Conservation (phyloP, 1,140 invertebrate genomes). For the Bombyx mandarina region DNA sequence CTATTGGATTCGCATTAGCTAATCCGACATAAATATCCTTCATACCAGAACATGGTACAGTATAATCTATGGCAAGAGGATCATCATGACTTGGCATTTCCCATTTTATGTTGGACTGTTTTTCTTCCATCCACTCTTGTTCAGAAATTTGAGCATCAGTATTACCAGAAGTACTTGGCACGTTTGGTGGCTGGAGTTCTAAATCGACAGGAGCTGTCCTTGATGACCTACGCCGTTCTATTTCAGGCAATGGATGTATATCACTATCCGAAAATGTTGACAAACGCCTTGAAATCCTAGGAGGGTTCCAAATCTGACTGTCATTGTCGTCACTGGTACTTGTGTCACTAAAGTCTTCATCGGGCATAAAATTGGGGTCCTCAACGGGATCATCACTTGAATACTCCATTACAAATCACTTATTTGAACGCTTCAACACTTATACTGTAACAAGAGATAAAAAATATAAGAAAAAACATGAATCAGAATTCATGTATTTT, state of each 20-base stretch:
- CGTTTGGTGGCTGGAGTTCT: slow-evolving; percentile 3
- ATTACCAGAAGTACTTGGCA: slow-evolving; percentile 6
- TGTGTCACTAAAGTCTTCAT: slow-evolving; percentile 7
- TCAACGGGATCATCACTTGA: neutral
- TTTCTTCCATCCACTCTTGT: slow-evolving; percentile 4
- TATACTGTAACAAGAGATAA: neutral
- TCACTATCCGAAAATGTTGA: slow-evolving; percentile 7
- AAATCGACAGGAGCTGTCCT: neutral
- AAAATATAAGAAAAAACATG: slow-evolving; percentile 2
- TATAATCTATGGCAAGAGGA: no score
- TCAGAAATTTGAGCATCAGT: slow-evolving; percentile 9
- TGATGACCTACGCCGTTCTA: slow-evolving; percentile 2
- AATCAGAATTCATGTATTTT: slow-evolving; percentile 4
- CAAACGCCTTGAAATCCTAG: slow-evolving; percentile 6
- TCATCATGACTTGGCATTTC: no score
- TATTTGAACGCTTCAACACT: slow-evolving; percentile 3
- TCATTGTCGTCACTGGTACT: slow-evolving; percentile 6
- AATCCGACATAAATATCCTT: no score
- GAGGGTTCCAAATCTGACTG: slow-evolving; percentile 5
- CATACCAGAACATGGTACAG: no score
- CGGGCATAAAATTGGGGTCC: slow-evolving; percentile 4
- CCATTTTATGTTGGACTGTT: no score
- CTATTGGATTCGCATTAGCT: slow-evolving; percentile 16
- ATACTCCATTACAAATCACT: slow-evolving; percentile 1
- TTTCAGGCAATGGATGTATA: slow-evolving; percentile 3